Base-by-base conservation (phyloP, 2,113 vertebrate genomes). In the Dromaius novaehollandiae region DNA sequence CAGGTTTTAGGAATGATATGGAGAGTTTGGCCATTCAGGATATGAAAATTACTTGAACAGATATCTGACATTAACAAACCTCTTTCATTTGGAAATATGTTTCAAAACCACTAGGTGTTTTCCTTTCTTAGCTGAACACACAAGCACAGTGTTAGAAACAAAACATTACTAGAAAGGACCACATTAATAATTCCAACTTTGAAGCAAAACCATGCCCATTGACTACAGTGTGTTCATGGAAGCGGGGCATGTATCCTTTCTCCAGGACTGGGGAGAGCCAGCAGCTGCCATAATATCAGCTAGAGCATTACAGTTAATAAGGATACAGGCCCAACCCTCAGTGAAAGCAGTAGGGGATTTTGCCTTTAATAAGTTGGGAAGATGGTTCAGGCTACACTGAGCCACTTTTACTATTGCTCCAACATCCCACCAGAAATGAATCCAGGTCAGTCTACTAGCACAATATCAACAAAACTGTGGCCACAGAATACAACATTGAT, bases 171-270 rank as follows among this genome's bases (percentile, higher is more conserved):
- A 53, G 46, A 84, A 61, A 90, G 30, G 51, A 56, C 12, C 0
- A 0, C 3, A 32, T 75, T 79, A 56, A 30, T 86, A 63, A 80
- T 40, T 75, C 34, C 76, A 60, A 40, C 48, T 28, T 13, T 51
- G 64, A 68, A 71, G 46, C n/a, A 93, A 88, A 65, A 84, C 24
- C 30, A n/a, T 15, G 12, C 64, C 40, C 74, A 63, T 42, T 90
- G 48, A 66, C 46, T 30, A 20, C 51, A 46, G 74, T 1, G 0
- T 0, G 1, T 34, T 55, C 21, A 30, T 21, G 30, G 10, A 58
- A 92, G 46, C 36, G 38, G 40, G 19, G 46, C 53, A 77, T 32
- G 6, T 24, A 13, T 15, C 53, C 28, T 79, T 77, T 55, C 61
- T 78, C 36, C 55, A 51, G 34, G 21, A 21, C 1, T 66, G 61